phyloP scores from a whole-genome alignment of 2,113 vertebrate genomes.

The Sphyrna mokarran region DNA sequence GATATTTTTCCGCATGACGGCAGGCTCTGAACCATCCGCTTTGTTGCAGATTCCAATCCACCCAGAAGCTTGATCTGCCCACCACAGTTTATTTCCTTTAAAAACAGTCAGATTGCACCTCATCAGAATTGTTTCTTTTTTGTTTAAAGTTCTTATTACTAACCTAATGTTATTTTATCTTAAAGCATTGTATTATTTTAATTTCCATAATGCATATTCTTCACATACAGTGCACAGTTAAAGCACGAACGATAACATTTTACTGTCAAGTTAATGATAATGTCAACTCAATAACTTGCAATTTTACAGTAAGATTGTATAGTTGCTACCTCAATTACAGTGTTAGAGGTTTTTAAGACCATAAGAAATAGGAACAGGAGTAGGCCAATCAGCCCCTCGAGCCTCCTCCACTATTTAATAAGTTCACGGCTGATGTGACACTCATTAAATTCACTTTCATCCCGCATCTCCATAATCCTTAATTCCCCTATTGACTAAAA shows the following conservation, averaged over 20 bases:
- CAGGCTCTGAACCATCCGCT: slow-evolving; percentile 75
- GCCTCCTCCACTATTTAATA: too few species aligned
- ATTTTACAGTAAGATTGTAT: neutral
- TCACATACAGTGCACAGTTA: neutral
- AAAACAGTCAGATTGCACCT: neutral
- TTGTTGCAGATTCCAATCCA: slow-evolving; percentile 88
- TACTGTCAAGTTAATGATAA: neutral
- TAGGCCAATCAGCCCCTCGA: too few species aligned
- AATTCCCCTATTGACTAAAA: too few species aligned
- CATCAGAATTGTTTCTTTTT: neutral
- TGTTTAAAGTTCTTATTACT: neutral
- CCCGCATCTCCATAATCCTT: too few species aligned
- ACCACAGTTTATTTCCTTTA: slow-evolving; percentile 91
- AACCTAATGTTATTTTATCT: neutral
- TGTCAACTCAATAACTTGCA: neutral
- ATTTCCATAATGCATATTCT: neutral
- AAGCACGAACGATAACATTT: neutral
- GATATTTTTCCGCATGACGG: slow-evolving; percentile 84
- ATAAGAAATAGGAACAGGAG: too few species aligned
- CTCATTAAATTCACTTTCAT: too few species aligned
- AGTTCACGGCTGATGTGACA: too few species aligned
- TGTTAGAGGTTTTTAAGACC: neutral
- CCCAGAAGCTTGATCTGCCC: slow-evolving; percentile 87
- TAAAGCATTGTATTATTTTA: neutral
- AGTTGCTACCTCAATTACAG: neutral